Percentiles rank a stretch among this genome's conserved stretches.
These are phyloP conservation scores for Taphrorychus bicolor DNA, from an alignment of 2,888 invertebrate species.

Conservation along the genomic window DNA sequence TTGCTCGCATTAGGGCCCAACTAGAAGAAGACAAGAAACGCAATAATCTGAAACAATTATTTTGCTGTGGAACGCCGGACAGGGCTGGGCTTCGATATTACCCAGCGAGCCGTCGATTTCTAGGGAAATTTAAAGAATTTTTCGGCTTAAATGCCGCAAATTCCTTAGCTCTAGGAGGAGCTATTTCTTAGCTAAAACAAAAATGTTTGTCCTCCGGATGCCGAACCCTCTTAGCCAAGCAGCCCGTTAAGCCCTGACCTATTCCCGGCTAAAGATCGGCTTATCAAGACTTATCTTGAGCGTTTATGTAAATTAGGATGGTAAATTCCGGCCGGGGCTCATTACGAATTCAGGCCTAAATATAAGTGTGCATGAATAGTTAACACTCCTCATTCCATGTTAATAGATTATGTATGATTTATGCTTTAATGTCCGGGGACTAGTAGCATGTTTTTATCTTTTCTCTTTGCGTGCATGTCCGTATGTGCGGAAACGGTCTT, in stretches of 20 bases:
- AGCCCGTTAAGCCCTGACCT: conserved; percentile 18
- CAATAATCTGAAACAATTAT: not conserved
- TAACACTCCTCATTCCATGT: not conserved
- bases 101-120: not conserved
- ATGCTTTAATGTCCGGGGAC: not conserved
- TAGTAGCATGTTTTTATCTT: not conserved
- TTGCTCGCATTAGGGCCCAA: not conserved
- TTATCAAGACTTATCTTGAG: conserved; percentile 23
- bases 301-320: conserved; percentile 20
- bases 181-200: conserved; percentile 1
- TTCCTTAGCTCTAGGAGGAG: not conserved
- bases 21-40: conserved; percentile 1
- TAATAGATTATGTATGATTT: not conserved
- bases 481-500: not conserved
- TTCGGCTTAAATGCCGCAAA: conserved; percentile 3
- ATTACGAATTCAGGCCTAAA: conserved; percentile 6
- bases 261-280: conserved; percentile 15
- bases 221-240: conserved; percentile 16
- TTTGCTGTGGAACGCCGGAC: not conserved
- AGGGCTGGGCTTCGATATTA: not conserved
- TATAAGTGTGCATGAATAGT: conserved; percentile 8
- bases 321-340: conserved; percentile 7
- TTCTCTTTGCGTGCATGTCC: not conserved
- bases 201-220: conserved; percentile 10
- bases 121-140: not conserved